Percentiles rank a stretch among this genome's conserved stretches.
phyloP scores from a whole-genome alignment of 2,888 invertebrate species.

The Allacma fusca region DNA sequence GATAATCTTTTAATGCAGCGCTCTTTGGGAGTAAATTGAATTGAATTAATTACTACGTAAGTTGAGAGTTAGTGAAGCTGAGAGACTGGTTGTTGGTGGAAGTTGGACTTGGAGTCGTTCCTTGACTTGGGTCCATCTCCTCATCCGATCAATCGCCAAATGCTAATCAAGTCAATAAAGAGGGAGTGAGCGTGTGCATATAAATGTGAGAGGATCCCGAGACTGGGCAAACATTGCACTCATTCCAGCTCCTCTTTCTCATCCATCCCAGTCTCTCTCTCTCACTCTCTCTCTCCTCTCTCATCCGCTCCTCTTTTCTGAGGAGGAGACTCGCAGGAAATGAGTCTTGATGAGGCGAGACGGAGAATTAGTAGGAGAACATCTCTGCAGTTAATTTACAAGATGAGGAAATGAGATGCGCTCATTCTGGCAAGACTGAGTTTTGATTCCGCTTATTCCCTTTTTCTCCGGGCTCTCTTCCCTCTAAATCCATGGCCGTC shows the following conservation, averaged over 20 bases:
- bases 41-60: slow-evolving; percentile 24
- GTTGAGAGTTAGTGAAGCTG: background rate
- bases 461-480: too few relatives aligned
- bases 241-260: background rate
- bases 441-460: too few relatives aligned
- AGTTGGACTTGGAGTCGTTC: background rate
- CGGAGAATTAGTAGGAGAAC: too few relatives aligned
- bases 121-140: background rate
- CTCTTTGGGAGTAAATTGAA: slow-evolving; percentile 6
- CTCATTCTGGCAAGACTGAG: too few relatives aligned
- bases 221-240: background rate
- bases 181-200: too few relatives aligned
- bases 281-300: background rate
- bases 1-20: slow-evolving; percentile 1
- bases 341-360: too few relatives aligned
- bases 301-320: background rate
- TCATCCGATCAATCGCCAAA: too few relatives aligned
- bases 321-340: too few relatives aligned
- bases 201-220: background rate
- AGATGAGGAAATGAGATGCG: too few relatives aligned
- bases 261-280: background rate
- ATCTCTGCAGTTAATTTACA: too few relatives aligned
- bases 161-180: too few relatives aligned
- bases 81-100: background rate
- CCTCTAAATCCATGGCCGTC: too few relatives aligned